Evolutionary conservation across 2,797 vertebrate species (phyloP), one percentile per base, ranked within the genome.

Genomic region (Ateles fusciceps): DNA sequence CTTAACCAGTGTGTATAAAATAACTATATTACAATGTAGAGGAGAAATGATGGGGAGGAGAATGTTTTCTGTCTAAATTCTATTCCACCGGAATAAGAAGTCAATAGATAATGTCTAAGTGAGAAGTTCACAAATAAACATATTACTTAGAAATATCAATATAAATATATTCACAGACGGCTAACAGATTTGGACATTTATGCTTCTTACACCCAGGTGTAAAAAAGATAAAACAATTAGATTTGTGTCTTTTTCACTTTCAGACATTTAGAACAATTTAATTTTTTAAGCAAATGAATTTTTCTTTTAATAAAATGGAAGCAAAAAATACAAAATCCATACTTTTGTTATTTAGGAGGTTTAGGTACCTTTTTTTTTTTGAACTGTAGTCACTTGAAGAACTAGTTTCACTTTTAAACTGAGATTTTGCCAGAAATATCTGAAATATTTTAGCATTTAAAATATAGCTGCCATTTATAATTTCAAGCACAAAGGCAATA

Each of bases 401-500:
- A 44, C 24, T 42, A 39, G 39, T 78, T 92, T 95, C 42, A 55
- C 33, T 85, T 94, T 75, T 85, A 7, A 24, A 83, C 21, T 85
- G 80, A 52, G 64, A 78, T 96, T 97, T 97, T 96, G 5, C 17
- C 85, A 89, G 84, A 81, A 92, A 59, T 61, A 55, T 22, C 50
- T 86, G 87, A 89, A 96, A n/a, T 96, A 89, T 84, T 68, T 96
- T 42, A 78, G n/a, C 72, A 81, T n/a, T 78, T 92, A 52, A 2
- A 76, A 28, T 78, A 92, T 64, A 92, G 42, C 33, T 57, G 55
- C 39, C 74, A 74, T 95, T 94, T 92, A 75, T 80, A 84, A 96
- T 94, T 97, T 96, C 50, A 79, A 87, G 59, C 30, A 85, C 92
- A 97, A 80, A 89, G 48, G 57, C 93, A 94, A 74, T 90, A 83